phyloP scores from a whole-genome alignment of 2,797 vertebrate species.

The Stomatorhinus walkeri region DNA sequence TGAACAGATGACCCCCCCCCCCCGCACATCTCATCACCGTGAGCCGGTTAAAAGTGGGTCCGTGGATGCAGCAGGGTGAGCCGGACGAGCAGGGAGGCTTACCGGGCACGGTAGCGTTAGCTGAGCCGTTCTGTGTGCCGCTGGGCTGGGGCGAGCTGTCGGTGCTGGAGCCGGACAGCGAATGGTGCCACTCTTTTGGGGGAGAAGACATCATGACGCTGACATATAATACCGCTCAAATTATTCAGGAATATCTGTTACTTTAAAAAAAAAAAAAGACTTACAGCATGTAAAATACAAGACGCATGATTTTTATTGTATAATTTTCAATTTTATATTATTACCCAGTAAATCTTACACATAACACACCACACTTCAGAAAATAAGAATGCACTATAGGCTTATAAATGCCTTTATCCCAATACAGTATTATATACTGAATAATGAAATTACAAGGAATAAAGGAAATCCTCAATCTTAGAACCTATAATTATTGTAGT shows the following conservation, averaged over 20 bases:
- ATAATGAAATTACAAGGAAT: neutral
- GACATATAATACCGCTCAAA: neutral
- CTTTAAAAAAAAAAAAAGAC: neutral
- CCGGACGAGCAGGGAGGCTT: conserved; percentile 26
- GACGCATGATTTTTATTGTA: neutral
- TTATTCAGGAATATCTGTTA: neutral
- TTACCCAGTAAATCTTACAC: neutral
- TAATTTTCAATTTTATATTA: neutral
- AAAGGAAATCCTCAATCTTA: neutral
- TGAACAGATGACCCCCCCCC: neutral
- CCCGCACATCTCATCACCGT: neutral
- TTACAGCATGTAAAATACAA: neutral
- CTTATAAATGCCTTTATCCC: neutral
- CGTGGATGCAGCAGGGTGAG: neutral
- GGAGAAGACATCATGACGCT: neutral
- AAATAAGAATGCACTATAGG: neutral
- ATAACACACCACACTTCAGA: neutral
- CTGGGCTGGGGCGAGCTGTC: conserved; percentile 37
- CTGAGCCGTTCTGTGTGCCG: conserved; percentile 20
- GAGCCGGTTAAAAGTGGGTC: neutral
- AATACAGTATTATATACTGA: neutral
- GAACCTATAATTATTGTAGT: neutral
- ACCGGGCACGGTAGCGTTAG: conserved; percentile 41
- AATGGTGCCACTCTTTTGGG: conserved; percentile 44
- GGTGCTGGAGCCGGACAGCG: conserved; percentile 36